A percentile compares a stretch with the other conserved stretches of the same genome.
Evolutionary conservation across 2,797 vertebrate genomes (phyloP).

Genomic region (Odontamblyopus rebecca): DNA sequence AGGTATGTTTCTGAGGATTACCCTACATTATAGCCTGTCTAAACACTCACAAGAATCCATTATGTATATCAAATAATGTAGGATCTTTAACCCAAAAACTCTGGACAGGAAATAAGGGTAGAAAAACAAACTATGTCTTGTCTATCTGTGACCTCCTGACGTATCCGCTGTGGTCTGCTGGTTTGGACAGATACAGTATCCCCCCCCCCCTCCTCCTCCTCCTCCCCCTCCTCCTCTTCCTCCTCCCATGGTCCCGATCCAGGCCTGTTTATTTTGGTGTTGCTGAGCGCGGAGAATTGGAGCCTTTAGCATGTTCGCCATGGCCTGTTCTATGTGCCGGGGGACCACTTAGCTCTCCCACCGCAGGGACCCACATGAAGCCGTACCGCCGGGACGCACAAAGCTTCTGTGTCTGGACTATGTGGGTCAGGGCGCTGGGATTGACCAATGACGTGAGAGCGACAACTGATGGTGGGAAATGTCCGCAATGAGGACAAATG

Average conservation of each 20-base stretch:
- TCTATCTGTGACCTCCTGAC: slow-evolving; percentile 26
- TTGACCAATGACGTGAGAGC: slow-evolving; percentile 9
- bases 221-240: slow-evolving; percentile 40
- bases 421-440: slow-evolving; percentile 46
- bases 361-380: slow-evolving; percentile 28
- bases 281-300: slow-evolving; percentile 78
- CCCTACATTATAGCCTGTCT: too few species aligned
- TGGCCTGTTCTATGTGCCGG: slow-evolving; percentile 21
- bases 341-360: background rate
- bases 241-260: slow-evolving; percentile 36
- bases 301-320: slow-evolving; percentile 39
- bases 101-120: background rate
- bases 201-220: slow-evolving; percentile 35
- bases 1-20: too few species aligned
- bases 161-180: slow-evolving; percentile 31
- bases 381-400: background rate
- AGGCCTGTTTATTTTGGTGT: slow-evolving; percentile 72
- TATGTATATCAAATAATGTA: too few species aligned
- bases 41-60: too few species aligned
- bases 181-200: slow-evolving; percentile 59
- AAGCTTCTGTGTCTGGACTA: slow-evolving; percentile 25
- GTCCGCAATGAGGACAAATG: slow-evolving; percentile 14
- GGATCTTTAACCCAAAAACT: background rate
- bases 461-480: slow-evolving; percentile 31
- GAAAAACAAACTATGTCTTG: slow-evolving; percentile 21